Base-by-base conservation (phyloP, 2,888 invertebrate species). In the Cephus rjabovi region DNA sequence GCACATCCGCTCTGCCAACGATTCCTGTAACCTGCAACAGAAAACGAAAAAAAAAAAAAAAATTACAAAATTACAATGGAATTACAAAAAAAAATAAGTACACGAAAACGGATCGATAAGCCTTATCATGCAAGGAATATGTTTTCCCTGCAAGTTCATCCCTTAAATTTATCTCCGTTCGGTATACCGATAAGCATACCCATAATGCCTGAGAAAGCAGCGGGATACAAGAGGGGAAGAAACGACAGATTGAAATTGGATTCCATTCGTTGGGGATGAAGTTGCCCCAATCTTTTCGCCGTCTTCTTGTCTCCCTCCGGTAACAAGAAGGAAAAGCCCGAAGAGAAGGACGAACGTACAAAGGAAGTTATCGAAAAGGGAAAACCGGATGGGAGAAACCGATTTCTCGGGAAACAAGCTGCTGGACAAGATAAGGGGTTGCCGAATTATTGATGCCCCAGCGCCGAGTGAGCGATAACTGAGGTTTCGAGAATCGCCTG, bases 1-100 rank as follows among this genome's bases (percentile, higher is more conserved):
- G 92, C 3, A 97, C 95, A 90, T 98, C 98, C 9, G 98, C 97
- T 87, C 98, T 93, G 1, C 98, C 98, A 1, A 98, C 98, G 79
- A 97, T 95, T 78, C 96, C 97, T 1, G 97, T 95, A 79, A 97
- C 97, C 97, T 97, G 94, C 35, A 92, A 92, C 82, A 83, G 15
- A 40, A 40, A 23, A 40, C 15, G 15, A 23, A 40, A 40, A 15
- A 0, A 15, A 86, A 15, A 86, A 84, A 37, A 15, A 86, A 84
- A 81, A 80, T 75, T 35, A 81, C 73, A 81, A 69, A 80, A 79
- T 78, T 3, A 15, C 37, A 74, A 73, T 69, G 70, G 12, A 71
- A 73, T 69, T 69, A 30, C 37, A 73, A 76, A 37, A 35, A 76
- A 76, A 76, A 76, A 56, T 34, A 40, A 37, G 37, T 15, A 40